Conservation (phyloP, 2,888 invertebrate genomes). For the Labia minor region DNA sequence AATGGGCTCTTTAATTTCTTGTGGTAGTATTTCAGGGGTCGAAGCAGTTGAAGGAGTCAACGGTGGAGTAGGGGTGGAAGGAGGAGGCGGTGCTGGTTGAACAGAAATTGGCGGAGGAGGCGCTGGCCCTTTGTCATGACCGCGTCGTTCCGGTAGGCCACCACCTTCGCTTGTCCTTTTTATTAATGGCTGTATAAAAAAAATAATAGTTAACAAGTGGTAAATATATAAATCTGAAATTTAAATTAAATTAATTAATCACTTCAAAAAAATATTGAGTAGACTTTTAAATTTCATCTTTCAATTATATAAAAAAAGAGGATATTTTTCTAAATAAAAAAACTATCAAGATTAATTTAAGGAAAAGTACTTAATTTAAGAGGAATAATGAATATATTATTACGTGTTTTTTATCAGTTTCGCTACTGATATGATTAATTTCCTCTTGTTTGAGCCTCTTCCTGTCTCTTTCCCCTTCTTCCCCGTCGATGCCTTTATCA, state of each 20-base stretch:
- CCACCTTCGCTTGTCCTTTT: constrained; percentile 45
- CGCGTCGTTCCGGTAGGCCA: constrained; percentile 42
- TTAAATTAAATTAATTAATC: too few relatives aligned
- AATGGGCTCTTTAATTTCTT: not conserved
- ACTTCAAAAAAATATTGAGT: too few relatives aligned
- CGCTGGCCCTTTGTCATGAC: constrained; percentile 67
- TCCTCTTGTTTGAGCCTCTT: constrained; percentile 36
- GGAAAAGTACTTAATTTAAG: too few relatives aligned
- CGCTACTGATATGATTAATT: constrained; percentile 20
- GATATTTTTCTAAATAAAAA: too few relatives aligned
- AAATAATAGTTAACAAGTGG: constrained; percentile 19
- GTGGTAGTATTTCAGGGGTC: constrained; percentile 30
- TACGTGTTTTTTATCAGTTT: constrained; percentile 35
- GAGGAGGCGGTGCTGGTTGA: constrained; percentile 25
- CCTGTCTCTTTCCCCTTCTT: constrained; percentile 36
- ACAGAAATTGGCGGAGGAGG: constrained; percentile 52
- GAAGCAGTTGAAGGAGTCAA: constrained; percentile 33
- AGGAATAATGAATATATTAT: too few relatives aligned
- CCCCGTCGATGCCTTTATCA: constrained; percentile 33
- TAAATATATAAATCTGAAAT: constrained; percentile 15
- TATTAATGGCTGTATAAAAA: constrained; percentile 42
- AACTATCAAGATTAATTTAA: too few relatives aligned
- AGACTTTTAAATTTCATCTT: not conserved
- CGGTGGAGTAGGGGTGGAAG: constrained; percentile 25
- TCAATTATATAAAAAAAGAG: not conserved